Percentiles rank a stretch among this genome's conserved stretches.
Conservation (phyloP, 92 coral and sea anemone genomes). For the Desmophyllum pertusum region DNA sequence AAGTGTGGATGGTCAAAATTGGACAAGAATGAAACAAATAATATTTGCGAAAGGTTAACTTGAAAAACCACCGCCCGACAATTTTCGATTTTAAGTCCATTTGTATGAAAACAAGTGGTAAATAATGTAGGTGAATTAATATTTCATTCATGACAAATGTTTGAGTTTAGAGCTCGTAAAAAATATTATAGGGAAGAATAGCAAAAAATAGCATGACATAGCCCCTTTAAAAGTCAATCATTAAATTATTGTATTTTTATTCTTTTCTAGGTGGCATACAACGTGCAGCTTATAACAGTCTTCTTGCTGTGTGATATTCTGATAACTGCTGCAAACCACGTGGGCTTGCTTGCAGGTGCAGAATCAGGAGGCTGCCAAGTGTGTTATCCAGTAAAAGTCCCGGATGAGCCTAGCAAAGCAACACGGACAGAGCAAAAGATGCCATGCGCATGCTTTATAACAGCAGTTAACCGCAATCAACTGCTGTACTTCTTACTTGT, state of each 20-base stretch:
- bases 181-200: too few relatives aligned
- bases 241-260: neutral
- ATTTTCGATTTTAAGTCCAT: too few relatives aligned
- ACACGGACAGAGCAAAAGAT: slow-evolving; percentile 23
- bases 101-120: too few relatives aligned
- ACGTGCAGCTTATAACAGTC: slow-evolving; percentile 75
- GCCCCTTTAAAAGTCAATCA: neutral
- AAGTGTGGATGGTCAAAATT: too few relatives aligned
- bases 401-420: slow-evolving; percentile 23
- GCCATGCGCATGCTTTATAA: slow-evolving; percentile 73
- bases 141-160: too few relatives aligned
- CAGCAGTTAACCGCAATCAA: slow-evolving; percentile 88
- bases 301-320: slow-evolving; percentile 82
- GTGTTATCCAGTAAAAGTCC: slow-evolving; percentile 53
- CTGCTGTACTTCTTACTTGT: slow-evolving; percentile 84
- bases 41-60: too few relatives aligned
- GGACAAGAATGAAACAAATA: too few relatives aligned
- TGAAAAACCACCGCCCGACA: too few relatives aligned
- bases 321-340: slow-evolving; percentile 46
- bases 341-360: slow-evolving; percentile 31
- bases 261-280: slow-evolving; percentile 82
- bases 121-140: too few relatives aligned
- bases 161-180: too few relatives aligned
- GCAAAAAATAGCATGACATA: too few relatives aligned
- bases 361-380: slow-evolving; percentile 69